These are phyloP conservation scores for Erebia palarica DNA, from an alignment of 2,888 invertebrate species.

Conservation along the genomic window DNA sequence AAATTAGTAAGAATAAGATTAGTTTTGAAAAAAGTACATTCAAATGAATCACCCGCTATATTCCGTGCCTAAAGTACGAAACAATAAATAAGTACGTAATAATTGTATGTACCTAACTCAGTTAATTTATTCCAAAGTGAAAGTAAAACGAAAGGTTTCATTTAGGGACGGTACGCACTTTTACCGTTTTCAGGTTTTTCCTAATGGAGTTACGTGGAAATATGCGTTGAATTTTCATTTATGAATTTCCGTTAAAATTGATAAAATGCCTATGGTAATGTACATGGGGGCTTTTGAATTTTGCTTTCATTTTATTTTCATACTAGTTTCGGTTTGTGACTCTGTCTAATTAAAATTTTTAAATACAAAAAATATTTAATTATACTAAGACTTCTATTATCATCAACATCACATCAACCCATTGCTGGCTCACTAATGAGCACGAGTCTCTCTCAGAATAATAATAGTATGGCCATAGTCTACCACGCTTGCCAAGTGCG, in stretches of 20 bases:
- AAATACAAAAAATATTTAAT: too few relatives aligned
- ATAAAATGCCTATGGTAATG: slow-evolving; percentile 35
- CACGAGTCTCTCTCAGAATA: too few relatives aligned
- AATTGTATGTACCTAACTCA: background rate
- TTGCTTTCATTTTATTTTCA: slow-evolving; percentile 13
- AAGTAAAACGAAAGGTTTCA: slow-evolving; percentile 11
- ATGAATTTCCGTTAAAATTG: slow-evolving; percentile 36
- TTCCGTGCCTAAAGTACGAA: too few relatives aligned
- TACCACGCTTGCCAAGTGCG: too few relatives aligned
- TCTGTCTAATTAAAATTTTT: background rate
- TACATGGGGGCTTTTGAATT: slow-evolving; percentile 31
- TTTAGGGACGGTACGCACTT: background rate
- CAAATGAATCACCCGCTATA: too few relatives aligned
- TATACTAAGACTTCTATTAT: too few relatives aligned
- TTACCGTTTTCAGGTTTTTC: slow-evolving; percentile 17
- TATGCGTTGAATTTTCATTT: slow-evolving; percentile 27
- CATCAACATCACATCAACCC: too few relatives aligned
- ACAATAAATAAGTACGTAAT: too few relatives aligned
- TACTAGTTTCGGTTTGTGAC: background rate
- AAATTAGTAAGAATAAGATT: too few relatives aligned
- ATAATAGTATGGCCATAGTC: too few relatives aligned
- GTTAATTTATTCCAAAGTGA: background rate
- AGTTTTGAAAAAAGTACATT: too few relatives aligned
- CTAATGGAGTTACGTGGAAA: slow-evolving; percentile 21
- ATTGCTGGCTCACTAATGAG: too few relatives aligned